phyloP scores from a whole-genome alignment of 2,113 vertebrate genomes.

The Tachuris rubrigastra region DNA sequence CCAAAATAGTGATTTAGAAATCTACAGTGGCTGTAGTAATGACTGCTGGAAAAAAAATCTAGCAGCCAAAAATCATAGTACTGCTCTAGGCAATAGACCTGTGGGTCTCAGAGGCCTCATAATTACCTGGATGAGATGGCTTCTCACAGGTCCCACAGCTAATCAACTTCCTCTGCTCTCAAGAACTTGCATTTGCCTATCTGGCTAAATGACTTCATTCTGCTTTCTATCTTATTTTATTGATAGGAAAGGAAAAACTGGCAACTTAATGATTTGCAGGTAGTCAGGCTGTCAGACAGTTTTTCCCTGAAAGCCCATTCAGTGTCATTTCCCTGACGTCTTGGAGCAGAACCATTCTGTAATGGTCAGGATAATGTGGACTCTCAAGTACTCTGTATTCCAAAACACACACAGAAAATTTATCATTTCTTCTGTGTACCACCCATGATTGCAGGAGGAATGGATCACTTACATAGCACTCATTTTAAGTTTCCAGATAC shows the following conservation, averaged over 20 bases:
- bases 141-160: not conserved
- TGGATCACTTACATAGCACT: not conserved
- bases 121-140: not conserved
- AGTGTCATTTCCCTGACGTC: not conserved
- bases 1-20: slow-evolving; percentile 3
- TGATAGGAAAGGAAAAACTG: not conserved
- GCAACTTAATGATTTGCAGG: not conserved
- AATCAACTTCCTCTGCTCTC: not conserved
- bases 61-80: not conserved
- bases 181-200: not conserved
- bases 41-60: not conserved
- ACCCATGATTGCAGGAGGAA: not conserved
- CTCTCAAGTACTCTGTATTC: not conserved
- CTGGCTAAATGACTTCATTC: not conserved
- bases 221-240: not conserved
- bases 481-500: not conserved
- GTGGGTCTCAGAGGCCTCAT: not conserved
- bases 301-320: not conserved
- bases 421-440: not conserved
- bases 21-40: not conserved
- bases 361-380: not conserved
- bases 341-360: not conserved
- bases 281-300: not conserved
- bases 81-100: not conserved
- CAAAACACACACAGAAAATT: not conserved